A percentile compares a stretch with the other conserved stretches of the same genome.
Conservation (phyloP, 2,797 vertebrate species). For the Gephyroberyx darwinii region DNA sequence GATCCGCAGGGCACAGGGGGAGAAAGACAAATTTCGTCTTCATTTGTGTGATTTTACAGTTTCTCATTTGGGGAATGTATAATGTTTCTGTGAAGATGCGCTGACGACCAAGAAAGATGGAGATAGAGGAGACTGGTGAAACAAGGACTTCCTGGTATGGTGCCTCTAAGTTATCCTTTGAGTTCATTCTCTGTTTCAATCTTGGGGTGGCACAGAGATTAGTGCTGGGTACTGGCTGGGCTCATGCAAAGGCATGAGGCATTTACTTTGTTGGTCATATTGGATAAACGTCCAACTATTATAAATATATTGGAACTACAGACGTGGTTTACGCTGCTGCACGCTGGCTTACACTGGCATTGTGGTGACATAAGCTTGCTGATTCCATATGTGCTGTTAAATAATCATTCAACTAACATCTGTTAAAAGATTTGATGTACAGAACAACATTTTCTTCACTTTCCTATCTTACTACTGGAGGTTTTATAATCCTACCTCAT, state of each 20-base stretch:
- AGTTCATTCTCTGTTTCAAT: background rate
- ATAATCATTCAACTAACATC: background rate
- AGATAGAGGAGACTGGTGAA: slow-evolving; percentile 76
- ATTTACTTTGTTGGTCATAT: no score
- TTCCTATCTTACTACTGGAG: background rate
- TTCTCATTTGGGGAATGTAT: slow-evolving; percentile 26
- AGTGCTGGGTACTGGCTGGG: no score
- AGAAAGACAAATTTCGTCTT: background rate
- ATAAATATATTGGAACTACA: no score
- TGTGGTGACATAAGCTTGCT: background rate
- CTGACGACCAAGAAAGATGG: slow-evolving; percentile 77
- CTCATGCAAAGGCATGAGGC: no score
- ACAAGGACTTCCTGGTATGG: slow-evolving; percentile 80
- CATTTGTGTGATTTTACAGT: slow-evolving; percentile 14
- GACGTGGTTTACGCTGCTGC: no score
- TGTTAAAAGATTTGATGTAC: no score
- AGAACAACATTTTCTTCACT: background rate
- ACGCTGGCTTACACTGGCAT: no score
- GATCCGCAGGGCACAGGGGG: background rate
- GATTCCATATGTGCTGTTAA: background rate
- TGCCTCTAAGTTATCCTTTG: background rate
- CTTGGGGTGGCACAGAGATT: rapidly evolving
- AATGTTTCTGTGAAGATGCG: slow-evolving; percentile 56
- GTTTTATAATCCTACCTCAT: no score
- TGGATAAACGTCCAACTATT: no score